Percentiles rank a stretch among this genome's conserved stretches.
These are phyloP conservation scores for Amblyornis subalaris DNA, from an alignment of 2,113 vertebrate species.

Conservation along the genomic window DNA sequence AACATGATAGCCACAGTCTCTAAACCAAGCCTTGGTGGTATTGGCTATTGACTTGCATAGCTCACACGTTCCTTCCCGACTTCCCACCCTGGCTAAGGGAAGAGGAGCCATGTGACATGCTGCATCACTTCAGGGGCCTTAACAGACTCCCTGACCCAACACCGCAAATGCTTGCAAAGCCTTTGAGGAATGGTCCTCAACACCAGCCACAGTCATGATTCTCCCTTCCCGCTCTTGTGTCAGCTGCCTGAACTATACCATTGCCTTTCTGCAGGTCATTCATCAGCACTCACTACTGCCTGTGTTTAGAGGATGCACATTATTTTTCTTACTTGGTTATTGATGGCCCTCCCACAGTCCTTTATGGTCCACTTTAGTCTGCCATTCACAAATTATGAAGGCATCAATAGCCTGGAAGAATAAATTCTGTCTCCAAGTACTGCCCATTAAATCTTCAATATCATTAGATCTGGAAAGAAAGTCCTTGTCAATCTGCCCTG, in stretches of 20 bases:
- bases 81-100: not conserved
- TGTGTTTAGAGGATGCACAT: not conserved
- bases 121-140: not conserved
- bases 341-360: not conserved
- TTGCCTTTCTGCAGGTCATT: not conserved
- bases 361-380: conserved; percentile 17
- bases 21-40: not conserved
- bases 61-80: not conserved
- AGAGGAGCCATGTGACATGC: not conserved
- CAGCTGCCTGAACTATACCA: not conserved
- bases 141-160: not conserved
- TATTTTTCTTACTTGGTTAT: conserved; percentile 28
- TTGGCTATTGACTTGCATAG: not conserved
- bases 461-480: not conserved
- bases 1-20: accelerated
- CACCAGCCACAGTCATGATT: not conserved
- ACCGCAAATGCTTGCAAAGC: not conserved
- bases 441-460: conserved; percentile 13
- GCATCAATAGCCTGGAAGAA: not conserved
- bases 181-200: not conserved
- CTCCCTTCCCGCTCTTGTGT: not conserved
- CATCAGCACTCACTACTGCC: not conserved
- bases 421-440: conserved; percentile 11
- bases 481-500: not conserved
- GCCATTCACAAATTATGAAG: conserved; percentile 29